Evolutionary conservation across 2,888 invertebrate genomes (phyloP), one percentile per base, ranked within the genome.

Genomic region (Eustalomyia histrio): DNA sequence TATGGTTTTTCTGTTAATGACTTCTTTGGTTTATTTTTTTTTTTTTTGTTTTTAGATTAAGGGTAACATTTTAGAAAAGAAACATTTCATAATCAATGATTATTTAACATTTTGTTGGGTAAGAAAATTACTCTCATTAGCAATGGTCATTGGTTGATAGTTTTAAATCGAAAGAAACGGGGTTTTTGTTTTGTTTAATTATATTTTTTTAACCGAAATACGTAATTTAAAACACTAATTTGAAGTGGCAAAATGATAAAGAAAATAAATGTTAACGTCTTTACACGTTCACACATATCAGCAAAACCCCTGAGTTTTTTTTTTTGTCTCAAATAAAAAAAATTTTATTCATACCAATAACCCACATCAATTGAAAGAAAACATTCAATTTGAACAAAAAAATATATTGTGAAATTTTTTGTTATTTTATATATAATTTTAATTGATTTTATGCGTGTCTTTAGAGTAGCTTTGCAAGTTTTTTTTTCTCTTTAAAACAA

Each of bases 401-500:
- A 29, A n/a, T 9, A n/a, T 5, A 16, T 35, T 57, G n/a, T 57
- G 29, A 57, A 57, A 29, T 29, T 14, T 29, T 57, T 57, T 29
- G 3, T 4, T 29, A 1, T 6, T 29, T 14, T 29, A 14, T 57
- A 29, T 1, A 24, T 1, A 57, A 18, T 39, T 60, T 60, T 17
- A 60, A 60, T 60, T 39, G 39, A 60, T 60, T 60, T 60, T 60
- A 35, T 60, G 39, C 35, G 60, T 35, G 60, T 18, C 12, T 60
- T 18, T 35, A 18, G 14, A 60, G 60, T 21, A 60, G 39, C 17
- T 39, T 33, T 60, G 43, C 43, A 47, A 47, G 43, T 47, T 60
- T 17, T 47, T 17, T 47, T 60, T 17, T 35, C 6, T 47, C 10
- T 35, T 4, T 6, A n/a, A 21, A 57, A 58, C 7, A 60, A 60